These are phyloP conservation scores for Trichogramma evanescens DNA, from an alignment of 2,888 invertebrate genomes.

Conservation along the genomic window DNA sequence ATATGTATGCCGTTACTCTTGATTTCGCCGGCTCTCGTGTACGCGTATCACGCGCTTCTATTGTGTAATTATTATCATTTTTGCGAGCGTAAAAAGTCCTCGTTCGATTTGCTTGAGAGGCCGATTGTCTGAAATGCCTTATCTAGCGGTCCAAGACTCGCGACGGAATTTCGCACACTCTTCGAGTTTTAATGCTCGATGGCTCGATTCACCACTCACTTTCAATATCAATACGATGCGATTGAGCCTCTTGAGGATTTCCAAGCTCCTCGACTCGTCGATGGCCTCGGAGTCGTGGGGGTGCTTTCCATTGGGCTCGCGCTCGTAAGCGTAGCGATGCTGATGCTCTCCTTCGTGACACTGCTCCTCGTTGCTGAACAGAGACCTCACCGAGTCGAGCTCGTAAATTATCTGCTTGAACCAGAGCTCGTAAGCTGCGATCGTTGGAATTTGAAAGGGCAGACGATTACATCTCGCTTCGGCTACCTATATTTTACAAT, in stretches of 20 bases:
- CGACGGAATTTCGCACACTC: no score
- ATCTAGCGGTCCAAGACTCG: no score
- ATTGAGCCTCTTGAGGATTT: conserved; percentile 85
- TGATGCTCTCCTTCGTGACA: conserved; percentile 37
- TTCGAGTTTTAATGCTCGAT: no score
- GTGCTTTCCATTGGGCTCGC: conserved; percentile 3
- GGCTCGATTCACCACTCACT: conserved; percentile 50
- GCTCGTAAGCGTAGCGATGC: conserved; percentile 36
- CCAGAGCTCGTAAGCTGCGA: conserved; percentile 94
- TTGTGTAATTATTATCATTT: no score
- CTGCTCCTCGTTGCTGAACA: conserved; percentile 56
- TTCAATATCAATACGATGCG: conserved; percentile 87
- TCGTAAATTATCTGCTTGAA: conserved; percentile 99
- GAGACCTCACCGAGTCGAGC: conserved; percentile 80
- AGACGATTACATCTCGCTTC: neutral
- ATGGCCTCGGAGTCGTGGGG: conserved; percentile 51
- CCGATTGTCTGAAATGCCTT: no score
- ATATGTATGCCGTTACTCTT: no score
- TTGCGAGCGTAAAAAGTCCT: no score
- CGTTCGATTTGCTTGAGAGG: no score
- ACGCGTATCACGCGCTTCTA: no score
- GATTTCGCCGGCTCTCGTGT: no score
- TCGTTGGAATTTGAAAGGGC: neutral
- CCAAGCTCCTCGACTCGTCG: conserved; percentile 86
- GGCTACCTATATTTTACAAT: neutral